Evolutionary conservation across 2,888 invertebrate species (phyloP).

Genomic region (Sphinx pinastri): DNA sequence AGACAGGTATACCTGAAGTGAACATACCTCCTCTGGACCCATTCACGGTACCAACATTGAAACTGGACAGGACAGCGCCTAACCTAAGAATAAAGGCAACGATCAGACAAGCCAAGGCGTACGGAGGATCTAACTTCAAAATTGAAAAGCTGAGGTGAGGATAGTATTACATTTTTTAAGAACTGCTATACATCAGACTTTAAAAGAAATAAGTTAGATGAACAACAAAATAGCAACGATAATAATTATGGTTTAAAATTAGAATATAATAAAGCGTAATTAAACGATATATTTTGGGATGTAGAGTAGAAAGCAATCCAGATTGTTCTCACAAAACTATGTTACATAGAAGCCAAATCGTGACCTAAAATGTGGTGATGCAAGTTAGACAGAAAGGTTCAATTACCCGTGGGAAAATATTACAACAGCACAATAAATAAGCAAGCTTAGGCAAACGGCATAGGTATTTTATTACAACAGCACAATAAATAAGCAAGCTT

Average conservation of each 20-base stretch:
- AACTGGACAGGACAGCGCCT: slow-evolving; percentile 87
- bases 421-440: background rate
- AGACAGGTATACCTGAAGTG: slow-evolving; percentile 49
- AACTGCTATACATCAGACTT: no score
- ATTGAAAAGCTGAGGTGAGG: slow-evolving; percentile 86
- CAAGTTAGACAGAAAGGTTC: background rate
- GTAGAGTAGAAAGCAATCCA: no score
- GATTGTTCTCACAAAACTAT: background rate
- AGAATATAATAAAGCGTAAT: background rate
- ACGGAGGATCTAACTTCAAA: slow-evolving; percentile 86
- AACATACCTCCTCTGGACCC: slow-evolving; percentile 82
- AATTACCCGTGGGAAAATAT: slow-evolving; percentile 6
- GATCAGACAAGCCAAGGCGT: slow-evolving; percentile 85
- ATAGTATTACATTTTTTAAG: background rate
- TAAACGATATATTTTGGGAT: background rate
- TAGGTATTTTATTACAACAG: no score
- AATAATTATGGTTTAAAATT: background rate
- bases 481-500: no score
- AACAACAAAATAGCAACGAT: no score
- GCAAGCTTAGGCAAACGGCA: background rate
- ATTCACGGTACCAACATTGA: slow-evolving; percentile 86
- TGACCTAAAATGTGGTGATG: background rate
- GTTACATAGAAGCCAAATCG: background rate
- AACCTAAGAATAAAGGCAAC: slow-evolving; percentile 88
- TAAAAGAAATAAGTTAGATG: no score